Evolutionary conservation across 2,113 vertebrate genomes (phyloP).

Genomic region (Myrmecobius fasciatus): DNA sequence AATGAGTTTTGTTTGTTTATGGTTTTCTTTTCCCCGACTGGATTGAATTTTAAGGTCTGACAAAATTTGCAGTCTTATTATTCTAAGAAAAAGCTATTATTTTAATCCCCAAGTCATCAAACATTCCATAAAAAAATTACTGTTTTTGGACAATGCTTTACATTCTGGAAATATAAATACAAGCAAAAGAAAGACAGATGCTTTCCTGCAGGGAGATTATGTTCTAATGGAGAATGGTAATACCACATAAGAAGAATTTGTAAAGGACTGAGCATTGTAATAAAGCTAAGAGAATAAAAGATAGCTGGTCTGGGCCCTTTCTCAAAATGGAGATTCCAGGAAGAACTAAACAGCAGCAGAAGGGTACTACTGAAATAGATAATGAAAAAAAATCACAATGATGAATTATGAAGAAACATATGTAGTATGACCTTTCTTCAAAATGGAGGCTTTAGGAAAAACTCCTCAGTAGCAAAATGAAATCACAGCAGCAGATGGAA

Average conservation of each 20-base stretch:
- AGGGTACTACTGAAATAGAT: not conserved
- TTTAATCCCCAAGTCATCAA: not conserved
- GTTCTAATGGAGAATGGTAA: not conserved
- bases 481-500: not conserved
- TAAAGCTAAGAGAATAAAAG: not conserved
- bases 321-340: not conserved
- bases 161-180: not conserved
- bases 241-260: not conserved
- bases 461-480: not conserved
- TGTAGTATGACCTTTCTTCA: not conserved
- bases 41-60: not conserved
- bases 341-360: not conserved
- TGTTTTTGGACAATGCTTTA: not conserved
- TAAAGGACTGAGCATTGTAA: not conserved
- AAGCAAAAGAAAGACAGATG: not conserved
- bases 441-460: not conserved
- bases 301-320: not conserved
- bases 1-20: not conserved
- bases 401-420: not conserved
- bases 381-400: not conserved
- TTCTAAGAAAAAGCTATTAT: not conserved
- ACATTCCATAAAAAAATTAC: not conserved
- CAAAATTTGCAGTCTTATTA: not conserved
- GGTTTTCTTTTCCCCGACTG: not conserved
- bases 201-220: not conserved